Percentiles rank a stretch among this genome's conserved stretches.
These are phyloP conservation scores for Oxyruncus cristatus DNA, from an alignment of 2,113 vertebrate genomes.

Conservation along the genomic window DNA sequence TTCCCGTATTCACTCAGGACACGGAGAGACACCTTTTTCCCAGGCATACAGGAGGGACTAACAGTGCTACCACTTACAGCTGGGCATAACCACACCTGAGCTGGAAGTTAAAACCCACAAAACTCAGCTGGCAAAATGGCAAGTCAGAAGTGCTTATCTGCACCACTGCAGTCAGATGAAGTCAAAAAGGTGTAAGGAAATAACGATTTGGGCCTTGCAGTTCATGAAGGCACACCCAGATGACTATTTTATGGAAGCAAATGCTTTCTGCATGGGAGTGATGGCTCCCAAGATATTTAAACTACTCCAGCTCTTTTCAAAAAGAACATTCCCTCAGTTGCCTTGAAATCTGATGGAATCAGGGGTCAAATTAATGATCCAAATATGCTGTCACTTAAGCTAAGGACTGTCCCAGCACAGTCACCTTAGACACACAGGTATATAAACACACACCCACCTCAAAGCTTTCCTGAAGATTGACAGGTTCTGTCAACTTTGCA, in stretches of 20 bases:
- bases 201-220: not conserved
- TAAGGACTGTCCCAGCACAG: not conserved
- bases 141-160: not conserved
- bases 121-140: not conserved
- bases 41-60: not conserved
- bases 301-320: not conserved
- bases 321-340: not conserved
- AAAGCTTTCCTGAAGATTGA: conserved; percentile 20
- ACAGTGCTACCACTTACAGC: not conserved
- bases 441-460: not conserved
- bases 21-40: not conserved
- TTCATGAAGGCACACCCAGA: not conserved
- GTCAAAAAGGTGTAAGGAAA: not conserved
- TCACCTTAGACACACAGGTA: not conserved
- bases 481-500: conserved; percentile 35
- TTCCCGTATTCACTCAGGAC: not conserved
- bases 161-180: not conserved
- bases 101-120: not conserved
- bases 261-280: not conserved
- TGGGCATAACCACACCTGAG: not conserved
- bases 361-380: not conserved
- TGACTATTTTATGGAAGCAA: not conserved
- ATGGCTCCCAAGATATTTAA: not conserved
- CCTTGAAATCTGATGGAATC: not conserved
- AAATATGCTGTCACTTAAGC: not conserved